Evolutionary conservation across 2,888 invertebrate species (phyloP).

Genomic region (Zonitis immaculata): DNA sequence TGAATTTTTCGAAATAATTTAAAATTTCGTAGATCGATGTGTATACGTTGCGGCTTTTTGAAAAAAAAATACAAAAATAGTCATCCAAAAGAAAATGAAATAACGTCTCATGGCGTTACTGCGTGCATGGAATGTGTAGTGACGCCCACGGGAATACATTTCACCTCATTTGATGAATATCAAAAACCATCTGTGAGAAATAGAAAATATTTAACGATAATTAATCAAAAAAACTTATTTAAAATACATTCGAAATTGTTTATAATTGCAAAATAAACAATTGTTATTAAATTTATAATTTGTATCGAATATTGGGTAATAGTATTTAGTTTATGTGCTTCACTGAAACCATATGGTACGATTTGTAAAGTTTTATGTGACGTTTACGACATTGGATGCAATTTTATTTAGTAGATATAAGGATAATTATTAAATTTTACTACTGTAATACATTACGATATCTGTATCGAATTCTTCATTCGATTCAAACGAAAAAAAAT

Average conservation of each 20-base stretch:
- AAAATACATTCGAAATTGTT: constrained; percentile 16
- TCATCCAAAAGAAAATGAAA: constrained; percentile 24
- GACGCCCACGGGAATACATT: constrained; percentile 34
- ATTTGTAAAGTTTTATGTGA: constrained; percentile 27
- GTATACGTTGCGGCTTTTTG: constrained; percentile 6
- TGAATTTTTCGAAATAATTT: neutral
- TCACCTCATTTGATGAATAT: constrained; percentile 35
- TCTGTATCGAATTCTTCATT: constrained; percentile 3
- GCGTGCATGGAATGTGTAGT: constrained; percentile 30
- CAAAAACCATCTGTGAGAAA: constrained; percentile 33
- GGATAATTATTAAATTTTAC: constrained; percentile 25
- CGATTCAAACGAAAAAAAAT: no score
- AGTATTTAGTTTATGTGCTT: constrained; percentile 17
- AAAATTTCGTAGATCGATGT: constrained; percentile 1
- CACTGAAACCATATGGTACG: constrained; percentile 28
- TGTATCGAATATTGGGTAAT: constrained; percentile 14
- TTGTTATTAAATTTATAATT: constrained; percentile 2
- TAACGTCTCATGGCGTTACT: constrained; percentile 30
- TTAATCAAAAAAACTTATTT: constrained; percentile 7
- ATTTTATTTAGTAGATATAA: constrained; percentile 23
- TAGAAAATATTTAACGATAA: constrained; percentile 28
- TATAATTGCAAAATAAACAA: constrained; percentile 20
- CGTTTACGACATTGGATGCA: constrained; percentile 22
- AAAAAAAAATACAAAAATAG: constrained; percentile 10
- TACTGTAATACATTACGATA: constrained; percentile 2